A percentile compares a stretch with the other conserved stretches of the same genome.
These are phyloP conservation scores for Semnornis frantzii DNA, from an alignment of 2,113 vertebrate genomes.

Conservation along the genomic window DNA sequence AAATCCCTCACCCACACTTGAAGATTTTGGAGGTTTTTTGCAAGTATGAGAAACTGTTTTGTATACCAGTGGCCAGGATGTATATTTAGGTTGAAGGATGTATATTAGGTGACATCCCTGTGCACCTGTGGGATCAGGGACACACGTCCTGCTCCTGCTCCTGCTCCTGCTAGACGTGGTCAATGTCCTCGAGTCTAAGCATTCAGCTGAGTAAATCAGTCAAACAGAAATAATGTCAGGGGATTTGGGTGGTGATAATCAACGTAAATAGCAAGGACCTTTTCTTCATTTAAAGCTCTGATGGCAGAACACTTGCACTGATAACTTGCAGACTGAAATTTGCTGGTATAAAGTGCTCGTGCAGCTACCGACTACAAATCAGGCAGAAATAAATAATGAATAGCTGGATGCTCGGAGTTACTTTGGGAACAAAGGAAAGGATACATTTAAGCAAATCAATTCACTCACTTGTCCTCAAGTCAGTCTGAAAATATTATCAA, in stretches of 20 bases:
- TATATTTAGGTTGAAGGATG: not conserved
- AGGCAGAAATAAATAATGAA: constrained; percentile 30
- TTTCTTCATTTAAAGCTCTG: not conserved
- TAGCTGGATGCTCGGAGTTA: not conserved
- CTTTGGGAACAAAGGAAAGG: not conserved
- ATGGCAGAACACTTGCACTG: not conserved
- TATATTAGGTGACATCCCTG: no score
- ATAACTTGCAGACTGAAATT: not conserved
- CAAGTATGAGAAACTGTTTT: rapidly evolving
- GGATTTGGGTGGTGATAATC: not conserved
- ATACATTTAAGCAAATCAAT: constrained; percentile 3
- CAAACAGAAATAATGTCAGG: not conserved
- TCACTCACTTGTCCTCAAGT: constrained; percentile 26
- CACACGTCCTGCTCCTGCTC: not conserved
- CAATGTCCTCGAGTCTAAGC: not conserved
- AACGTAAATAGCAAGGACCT: not conserved
- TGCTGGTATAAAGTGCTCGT: not conserved
- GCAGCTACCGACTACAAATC: not conserved
- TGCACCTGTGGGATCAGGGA: not conserved
- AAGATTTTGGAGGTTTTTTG: not conserved
- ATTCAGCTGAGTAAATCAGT: not conserved
- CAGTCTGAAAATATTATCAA: constrained; percentile 48
- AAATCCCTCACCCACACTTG: not conserved
- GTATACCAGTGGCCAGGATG: no score
- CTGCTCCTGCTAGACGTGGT: not conserved